Conservation (phyloP, 2,888 invertebrate genomes). For the Erannis defoliaria region DNA sequence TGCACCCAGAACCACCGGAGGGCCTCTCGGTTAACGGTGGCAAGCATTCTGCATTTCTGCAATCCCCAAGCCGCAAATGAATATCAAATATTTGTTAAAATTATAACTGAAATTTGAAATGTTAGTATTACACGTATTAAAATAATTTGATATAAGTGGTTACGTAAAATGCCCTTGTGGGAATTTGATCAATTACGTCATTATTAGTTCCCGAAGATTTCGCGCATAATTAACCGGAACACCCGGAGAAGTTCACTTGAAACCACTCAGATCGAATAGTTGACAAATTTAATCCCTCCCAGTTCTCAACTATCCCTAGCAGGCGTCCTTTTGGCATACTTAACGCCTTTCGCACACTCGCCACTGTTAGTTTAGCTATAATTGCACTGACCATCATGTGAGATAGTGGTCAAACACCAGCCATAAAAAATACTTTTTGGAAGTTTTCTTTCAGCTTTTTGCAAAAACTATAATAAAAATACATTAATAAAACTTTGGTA, state of each 20-base stretch:
- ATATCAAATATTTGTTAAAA: no score
- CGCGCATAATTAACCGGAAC: constrained; percentile 44
- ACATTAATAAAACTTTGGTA: no score
- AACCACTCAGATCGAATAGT: constrained; percentile 62
- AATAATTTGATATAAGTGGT: background rate
- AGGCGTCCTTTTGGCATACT: constrained; percentile 47
- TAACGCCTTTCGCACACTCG: constrained; percentile 16
- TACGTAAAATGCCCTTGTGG: constrained; percentile 25
- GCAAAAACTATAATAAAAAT: no score
- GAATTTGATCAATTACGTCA: constrained; percentile 31
- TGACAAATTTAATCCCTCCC: constrained; percentile 64
- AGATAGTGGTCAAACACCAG: no score
- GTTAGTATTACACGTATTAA: background rate
- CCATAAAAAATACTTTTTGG: no score
- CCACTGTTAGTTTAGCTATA: background rate
- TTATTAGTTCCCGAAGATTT: constrained; percentile 33
- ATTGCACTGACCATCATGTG: no score
- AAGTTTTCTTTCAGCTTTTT: no score
- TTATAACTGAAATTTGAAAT: no score
- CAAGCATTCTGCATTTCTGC: no score
- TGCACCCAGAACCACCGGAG: no score
- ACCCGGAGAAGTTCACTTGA: constrained; percentile 44
- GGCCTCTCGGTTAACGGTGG: no score
- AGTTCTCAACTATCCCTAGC: constrained; percentile 51
- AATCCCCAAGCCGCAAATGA: no score